Evolutionary conservation across 2,888 invertebrate genomes (phyloP), one percentile per base, ranked within the genome.

Genomic region (Drosophila siamana): DNA sequence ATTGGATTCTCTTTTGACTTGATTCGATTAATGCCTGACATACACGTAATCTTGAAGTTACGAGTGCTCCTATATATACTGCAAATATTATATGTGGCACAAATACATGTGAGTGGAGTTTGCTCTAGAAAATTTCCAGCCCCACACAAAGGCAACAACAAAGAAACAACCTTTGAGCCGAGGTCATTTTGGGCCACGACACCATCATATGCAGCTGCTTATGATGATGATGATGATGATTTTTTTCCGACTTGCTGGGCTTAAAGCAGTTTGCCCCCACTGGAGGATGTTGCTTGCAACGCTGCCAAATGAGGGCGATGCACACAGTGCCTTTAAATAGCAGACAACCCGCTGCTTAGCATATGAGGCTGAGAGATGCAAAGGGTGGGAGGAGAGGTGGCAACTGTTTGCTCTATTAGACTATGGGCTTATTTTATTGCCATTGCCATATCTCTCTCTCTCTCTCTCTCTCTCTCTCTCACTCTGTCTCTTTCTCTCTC

Each of bases 251-350:
- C 24, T 24, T 33, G 24, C 41, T 3, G 28, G 73, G 62, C 61
- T 68, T 75, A 66, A 69, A 62, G 70, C 50, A 66, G 41, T 38
- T 41, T 36, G 36, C n/a, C 19, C 9, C 41, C 38, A 30, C 41
- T 13, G 16, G 22, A 11, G 16, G 22, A 11, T 47, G 22, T n/a
- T 55, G 19, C 19, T 19, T 19, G 19, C 19, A 19, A 19, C 19
- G 19, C 19, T 19, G 28, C 41, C 1, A 16, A 82, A 68, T 66
- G 63, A 68, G 77, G 86, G 64, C 80, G 30, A 82, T 65, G 69
- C 67, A 64, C 79, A 71, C 44, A 61, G 64, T 57, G 69, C 62
- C 81, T 81, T 86, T 80, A 86, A 81, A 84, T 68, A 84, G 69
- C 56, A 56, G 64, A 67, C 72, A 69, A 57, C 81, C 81, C 69